Evolutionary conservation across 2,113 vertebrate genomes (phyloP), one percentile per base, ranked within the genome.

Genomic region (Pipa parva): DNA sequence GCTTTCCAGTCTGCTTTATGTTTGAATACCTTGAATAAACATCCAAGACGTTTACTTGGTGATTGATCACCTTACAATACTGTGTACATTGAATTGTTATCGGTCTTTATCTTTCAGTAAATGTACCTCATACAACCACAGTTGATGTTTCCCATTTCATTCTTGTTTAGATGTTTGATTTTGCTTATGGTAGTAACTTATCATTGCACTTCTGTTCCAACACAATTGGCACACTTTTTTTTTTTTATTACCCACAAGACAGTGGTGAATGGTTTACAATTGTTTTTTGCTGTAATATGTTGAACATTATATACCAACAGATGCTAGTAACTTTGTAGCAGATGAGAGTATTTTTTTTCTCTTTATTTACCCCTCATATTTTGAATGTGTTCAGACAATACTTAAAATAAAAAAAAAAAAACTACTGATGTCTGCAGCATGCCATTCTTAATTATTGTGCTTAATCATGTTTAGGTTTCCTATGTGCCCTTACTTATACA

Each of bases 351-450:
- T 85, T 86, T 80, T 73, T 80, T 78, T 79, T 89, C 84, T 80
- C 81, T 88, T 87, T 88, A n/a, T 39, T 39, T n/a, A n/a, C 6
- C 39, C 39, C 6, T 84, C 86, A 90, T 58, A 58, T 92, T 92
- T 90, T 94, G 88, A 93, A 92, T 97, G 93, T 97, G 92, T 96
- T 90, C 93, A 90, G 90, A 93, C 84, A 92, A 90, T 94, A 92
- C 92, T 91, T 93, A 93, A n/a, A 68, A 59, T 45, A 24, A 58
- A 46, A 89, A 95, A 97, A 95, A 97, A 97, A 97, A 98, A 98
- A 98, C 92, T 96, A 97, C 94, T 95, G 94, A 97, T 95, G 92
- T 95, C 91, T 94, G 90, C 91, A 92, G 86, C 83, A 84, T 89
- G 82, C 74, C 79, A 76, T 71, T 74, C 89, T 91, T 78, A 85